Percentiles rank a stretch among this genome's conserved stretches.
These are phyloP conservation scores for Drosophila prosaltans DNA, from an alignment of 1,140 invertebrate species.

Conservation along the genomic window DNA sequence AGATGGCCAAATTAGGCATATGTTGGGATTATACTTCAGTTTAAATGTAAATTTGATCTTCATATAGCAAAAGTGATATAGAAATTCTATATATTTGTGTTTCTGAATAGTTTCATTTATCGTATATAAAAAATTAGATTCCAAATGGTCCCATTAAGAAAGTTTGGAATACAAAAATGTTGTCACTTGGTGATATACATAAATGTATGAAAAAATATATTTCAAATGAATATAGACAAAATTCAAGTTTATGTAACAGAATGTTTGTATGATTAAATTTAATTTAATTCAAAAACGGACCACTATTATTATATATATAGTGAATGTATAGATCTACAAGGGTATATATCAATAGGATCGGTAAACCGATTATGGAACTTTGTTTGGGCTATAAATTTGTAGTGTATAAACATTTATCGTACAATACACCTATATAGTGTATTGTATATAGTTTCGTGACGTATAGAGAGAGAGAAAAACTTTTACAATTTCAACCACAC, in stretches of 20 bases:
- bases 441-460: slow-evolving; percentile 6
- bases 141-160: neutral
- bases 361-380: neutral
- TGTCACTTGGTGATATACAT: too few species aligned
- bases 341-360: neutral
- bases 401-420: neutral
- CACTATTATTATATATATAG: too few species aligned
- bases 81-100: neutral
- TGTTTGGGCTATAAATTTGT: slow-evolving; percentile 6
- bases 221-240: too few species aligned
- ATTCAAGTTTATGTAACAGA: too few species aligned
- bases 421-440: neutral
- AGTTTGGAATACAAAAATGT: too few species aligned
- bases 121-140: neutral
- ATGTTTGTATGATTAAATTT: too few species aligned
- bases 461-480: slow-evolving; percentile 3
- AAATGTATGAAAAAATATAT: too few species aligned
- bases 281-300: too few species aligned
- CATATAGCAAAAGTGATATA: too few species aligned
- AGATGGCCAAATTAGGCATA: neutral
- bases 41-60: too few species aligned
- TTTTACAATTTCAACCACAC: slow-evolving; percentile 15
- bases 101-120: neutral
- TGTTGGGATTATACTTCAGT: too few species aligned
- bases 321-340: neutral